A percentile compares a stretch with the other conserved stretches of the same genome.
Conservation (phyloP, 2,113 vertebrate genomes). For the Danio rerio region GRCz12tu NC_133176.1:53227501-53228000, state of each 20-base stretch:
- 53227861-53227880: no score
- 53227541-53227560: neutral
- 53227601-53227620: conserved; percentile 98
- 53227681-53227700: conserved; percentile 97
- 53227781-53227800: no score
- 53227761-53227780: no score
- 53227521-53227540: neutral
- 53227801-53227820: no score
- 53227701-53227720: conserved; percentile 74
- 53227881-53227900: no score
- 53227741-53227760: neutral
- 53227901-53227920: no score
- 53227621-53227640: conserved; percentile 90
- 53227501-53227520: neutral
- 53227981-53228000: neutral
- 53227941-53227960: no score
- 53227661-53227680: conserved; percentile 90
- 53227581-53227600: conserved; percentile 98
- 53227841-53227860: no score
- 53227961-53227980: neutral
- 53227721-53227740: neutral
- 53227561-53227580: conserved; percentile 79
- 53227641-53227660: conserved; percentile 88
- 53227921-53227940: no score
- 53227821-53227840: no score